Base-by-base conservation (phyloP, 2,113 vertebrate species). In the Proterorhinus semilunaris region DNA sequence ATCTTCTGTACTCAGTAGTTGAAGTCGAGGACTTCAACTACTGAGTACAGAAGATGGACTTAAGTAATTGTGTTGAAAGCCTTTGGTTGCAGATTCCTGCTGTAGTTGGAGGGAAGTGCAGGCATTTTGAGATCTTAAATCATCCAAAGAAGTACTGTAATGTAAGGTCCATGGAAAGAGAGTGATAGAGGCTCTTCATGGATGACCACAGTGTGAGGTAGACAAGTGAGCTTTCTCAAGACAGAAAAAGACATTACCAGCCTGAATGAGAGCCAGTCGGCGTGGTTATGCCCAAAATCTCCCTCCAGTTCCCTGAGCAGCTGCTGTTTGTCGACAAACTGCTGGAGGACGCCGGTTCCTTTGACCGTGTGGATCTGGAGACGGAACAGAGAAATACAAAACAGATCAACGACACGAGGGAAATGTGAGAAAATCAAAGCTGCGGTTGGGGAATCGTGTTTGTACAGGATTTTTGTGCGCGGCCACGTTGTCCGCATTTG, bases 231-330 rank as follows among this genome's bases (percentile, higher is more conserved):
- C 57, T 10, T 59, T 12, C 9, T 12, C 9, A 21, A 13, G 2
- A 11, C 15, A 10, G n/a, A 46, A 45, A 46, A 2, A 36, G 6
- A 7, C 6, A 81, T 86, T 80, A 95, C 95, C 85, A 93, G 90
- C 79, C 95, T 92, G 75, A 92, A 93, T 47, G 90, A 80, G 74
- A 94, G 91, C 94, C 95, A 96, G 77, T 94, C 92, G 2, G 76
- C 50, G 61, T 94, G 93, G 6, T 86, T 90, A 81, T 93, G 89
- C 55, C 76, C 72, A 65, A 91, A 92, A 74, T 94, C 92, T 76
- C 94, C 95, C 10, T 91, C 94, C 81, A 96, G 72, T 53, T 90
- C 84, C 21, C 66, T 83, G 9, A 82, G 93, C 9, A 96, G 86
- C 78, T 96, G 94, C 55, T 95, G 94, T 58, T 75, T 90, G 83